Conservation (phyloP, 2,888 invertebrate genomes). For the Spicauda simplicius region DNA sequence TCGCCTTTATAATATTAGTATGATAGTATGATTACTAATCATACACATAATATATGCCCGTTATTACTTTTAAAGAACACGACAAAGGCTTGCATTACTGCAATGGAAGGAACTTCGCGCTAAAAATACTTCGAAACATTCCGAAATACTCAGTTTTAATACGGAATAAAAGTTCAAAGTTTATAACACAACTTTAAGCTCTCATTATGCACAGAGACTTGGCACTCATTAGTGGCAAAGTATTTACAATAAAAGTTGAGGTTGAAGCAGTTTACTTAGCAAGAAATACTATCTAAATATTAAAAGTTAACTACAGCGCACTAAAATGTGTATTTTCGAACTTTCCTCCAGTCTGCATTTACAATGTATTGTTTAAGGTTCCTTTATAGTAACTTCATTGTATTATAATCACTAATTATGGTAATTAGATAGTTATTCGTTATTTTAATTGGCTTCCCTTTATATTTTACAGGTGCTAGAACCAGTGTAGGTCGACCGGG, state of each 20-base stretch:
- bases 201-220: constrained; percentile 53
- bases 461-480: no score
- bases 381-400: not conserved
- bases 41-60: no score
- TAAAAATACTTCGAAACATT: constrained; percentile 33
- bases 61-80: not conserved
- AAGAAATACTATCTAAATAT: constrained; percentile 40
- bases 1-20: no score
- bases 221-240: constrained; percentile 55
- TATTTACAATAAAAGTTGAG: constrained; percentile 58
- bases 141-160: constrained; percentile 46
- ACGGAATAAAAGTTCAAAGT: constrained; percentile 48
- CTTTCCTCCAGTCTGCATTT: constrained; percentile 8
- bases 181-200: constrained; percentile 46
- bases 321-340: constrained; percentile 9
- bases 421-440: no score
- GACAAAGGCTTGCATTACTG: not conserved
- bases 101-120: not conserved
- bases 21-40: no score
- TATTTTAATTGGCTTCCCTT: no score
- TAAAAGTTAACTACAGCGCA: constrained; percentile 30
- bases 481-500: no score
- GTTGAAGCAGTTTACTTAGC: constrained; percentile 49
- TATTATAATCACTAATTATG: not conserved
- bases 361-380: constrained; percentile 5